Base-by-base conservation (phyloP, 1,140 invertebrate species). In the Theocolax elegans region DNA sequence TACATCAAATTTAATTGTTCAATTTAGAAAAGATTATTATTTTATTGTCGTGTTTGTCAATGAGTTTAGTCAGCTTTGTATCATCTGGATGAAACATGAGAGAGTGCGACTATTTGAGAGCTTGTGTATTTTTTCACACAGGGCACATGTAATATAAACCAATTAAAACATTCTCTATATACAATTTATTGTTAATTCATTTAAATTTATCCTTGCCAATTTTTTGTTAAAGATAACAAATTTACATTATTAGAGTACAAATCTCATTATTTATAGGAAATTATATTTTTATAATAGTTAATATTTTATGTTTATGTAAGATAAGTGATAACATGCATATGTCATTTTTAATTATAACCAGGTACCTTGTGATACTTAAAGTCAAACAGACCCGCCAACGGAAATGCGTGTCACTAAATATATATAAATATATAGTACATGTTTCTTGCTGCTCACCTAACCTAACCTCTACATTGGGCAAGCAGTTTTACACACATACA, bases 91-190 rank as follows among this genome's bases (percentile, higher is more conserved):
- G 27, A 48, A 21, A 65, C 58, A n/a, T n/a, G n/a, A n/a, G 44
- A 40, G 54, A 49, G 40, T 51, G 63, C 46, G 44, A 48, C 10
- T 63, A 48, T 54, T 31, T 40, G 59, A 70, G 27, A 58, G 49
- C 8, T 48, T 64, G 68, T 63, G 65, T 72, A 65, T 72, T 77
- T 78, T 72, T 78, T 77, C 73, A 73, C 77, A 77, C 67, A 75
- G 68, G 79, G 54, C 72, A 76, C 68, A 71, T 79, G 71, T 77
- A 79, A 76, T 44, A 76, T 79, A 78, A 75, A 64, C 17, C 74
- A 72, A 81, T 72, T 76, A 76, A 75, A 78, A 73, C 62, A 74
- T 66, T n/a, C 46, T 63, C 46, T 69, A 38, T 60, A 40, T 58
- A 58, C 42, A 35, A 35, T 35, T 51, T 7, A 63, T 27, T 25